Conservation (phyloP, 1,140 invertebrate species). For the Pogonus chalceus region DNA sequence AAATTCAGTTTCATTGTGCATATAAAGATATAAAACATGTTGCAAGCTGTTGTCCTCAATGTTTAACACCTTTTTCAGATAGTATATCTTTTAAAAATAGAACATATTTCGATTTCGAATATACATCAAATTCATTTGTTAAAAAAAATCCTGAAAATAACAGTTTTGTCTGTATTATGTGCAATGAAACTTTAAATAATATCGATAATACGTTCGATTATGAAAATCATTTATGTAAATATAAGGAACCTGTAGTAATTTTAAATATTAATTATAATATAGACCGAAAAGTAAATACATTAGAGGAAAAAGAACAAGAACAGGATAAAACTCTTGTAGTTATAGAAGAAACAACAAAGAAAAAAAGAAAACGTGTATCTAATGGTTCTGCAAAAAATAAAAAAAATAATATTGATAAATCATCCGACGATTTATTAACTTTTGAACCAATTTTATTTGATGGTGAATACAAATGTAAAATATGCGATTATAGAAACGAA, state of each 20-base stretch:
- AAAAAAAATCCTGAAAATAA: not conserved
- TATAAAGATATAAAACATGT: not conserved
- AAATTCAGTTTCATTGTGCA: not conserved
- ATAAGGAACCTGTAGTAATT: constrained; percentile 11
- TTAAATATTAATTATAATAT: too few species aligned
- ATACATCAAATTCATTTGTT: not conserved
- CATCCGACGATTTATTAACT: constrained; percentile 13
- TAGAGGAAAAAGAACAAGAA: too few species aligned
- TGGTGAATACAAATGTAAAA: constrained; percentile 41
- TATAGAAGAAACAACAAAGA: too few species aligned
- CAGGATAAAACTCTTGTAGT: too few species aligned
- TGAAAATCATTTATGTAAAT: constrained; percentile 11
- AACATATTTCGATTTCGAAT: not conserved
- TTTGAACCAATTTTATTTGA: constrained; percentile 26
- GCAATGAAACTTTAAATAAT: not conserved
- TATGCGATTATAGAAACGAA: constrained; percentile 36
- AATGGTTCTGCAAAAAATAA: constrained; percentile 13
- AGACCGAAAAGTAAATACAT: too few species aligned
- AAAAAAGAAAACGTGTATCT: constrained; percentile 17
- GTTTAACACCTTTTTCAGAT: not conserved
- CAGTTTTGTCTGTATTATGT: constrained; percentile 7
- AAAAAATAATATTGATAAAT: not conserved
- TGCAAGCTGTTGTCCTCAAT: constrained; percentile 9
- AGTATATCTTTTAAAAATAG: not conserved
- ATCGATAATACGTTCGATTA: not conserved